A percentile compares a stretch with the other conserved stretches of the same genome.
Conservation (phyloP, 2,797 vertebrate genomes). For the Hafferia zeledoni region DNA sequence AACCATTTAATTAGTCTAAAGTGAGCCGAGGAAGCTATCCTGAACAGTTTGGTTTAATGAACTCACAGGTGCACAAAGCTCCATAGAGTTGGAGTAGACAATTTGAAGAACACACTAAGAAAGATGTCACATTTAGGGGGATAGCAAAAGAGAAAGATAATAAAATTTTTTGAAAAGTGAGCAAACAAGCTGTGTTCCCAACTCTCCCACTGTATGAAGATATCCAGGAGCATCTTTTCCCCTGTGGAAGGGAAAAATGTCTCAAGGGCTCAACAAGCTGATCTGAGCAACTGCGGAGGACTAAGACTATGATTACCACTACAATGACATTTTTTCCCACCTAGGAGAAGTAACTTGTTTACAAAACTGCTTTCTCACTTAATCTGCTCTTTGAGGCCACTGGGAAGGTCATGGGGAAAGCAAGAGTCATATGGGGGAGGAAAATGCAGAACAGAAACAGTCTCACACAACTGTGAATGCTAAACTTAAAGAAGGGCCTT, state of each 20-base stretch:
- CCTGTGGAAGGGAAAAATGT: background rate
- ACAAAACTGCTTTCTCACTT: background rate
- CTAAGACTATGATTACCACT: background rate
- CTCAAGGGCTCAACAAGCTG: background rate
- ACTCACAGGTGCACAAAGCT: slow-evolving; percentile 56
- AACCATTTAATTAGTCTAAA: slow-evolving; percentile 77
- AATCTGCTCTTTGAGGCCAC: background rate
- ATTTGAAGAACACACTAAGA: background rate
- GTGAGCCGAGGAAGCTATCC: slow-evolving; percentile 53
- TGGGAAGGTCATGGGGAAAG: background rate
- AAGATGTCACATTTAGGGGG: background rate
- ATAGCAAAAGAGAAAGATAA: background rate
- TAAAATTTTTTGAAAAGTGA: background rate
- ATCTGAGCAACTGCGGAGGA: background rate
- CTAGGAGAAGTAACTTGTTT: background rate
- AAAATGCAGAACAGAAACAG: background rate
- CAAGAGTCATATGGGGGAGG: fast-evolving
- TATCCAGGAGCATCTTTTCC: background rate
- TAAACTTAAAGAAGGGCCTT: background rate
- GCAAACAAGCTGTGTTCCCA: background rate
- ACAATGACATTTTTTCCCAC: background rate
- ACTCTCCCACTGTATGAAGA: background rate
- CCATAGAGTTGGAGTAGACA: background rate
- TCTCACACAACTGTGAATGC: background rate
- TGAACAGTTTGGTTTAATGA: slow-evolving; percentile 62